phyloP scores from a whole-genome alignment of 2,797 vertebrate genomes.

The Nyctalus aviator region DNA sequence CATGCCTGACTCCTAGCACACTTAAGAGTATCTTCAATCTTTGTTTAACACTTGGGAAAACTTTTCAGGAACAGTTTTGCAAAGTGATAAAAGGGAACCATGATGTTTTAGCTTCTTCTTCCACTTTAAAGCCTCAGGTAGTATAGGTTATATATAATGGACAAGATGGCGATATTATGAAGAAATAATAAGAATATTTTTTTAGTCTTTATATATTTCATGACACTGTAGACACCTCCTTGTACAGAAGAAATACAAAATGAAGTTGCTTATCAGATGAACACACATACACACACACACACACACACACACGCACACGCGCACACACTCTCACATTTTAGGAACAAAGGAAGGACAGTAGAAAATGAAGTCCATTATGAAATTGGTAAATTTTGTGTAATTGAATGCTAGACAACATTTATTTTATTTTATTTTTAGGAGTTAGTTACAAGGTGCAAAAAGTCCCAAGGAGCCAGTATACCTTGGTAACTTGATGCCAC shows the following conservation, averaged over 20 bases:
- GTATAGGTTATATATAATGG: not conserved
- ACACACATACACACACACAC: too few species aligned
- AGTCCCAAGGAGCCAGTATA: not conserved
- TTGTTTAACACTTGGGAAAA: slow-evolving; percentile 9
- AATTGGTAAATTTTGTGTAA: not conserved
- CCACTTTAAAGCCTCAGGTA: not conserved
- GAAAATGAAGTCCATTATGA: not conserved
- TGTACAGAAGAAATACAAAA: not conserved
- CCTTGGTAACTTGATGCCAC: not conserved
- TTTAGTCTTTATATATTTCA: not conserved
- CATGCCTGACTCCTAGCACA: not conserved
- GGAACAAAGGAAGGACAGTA: not conserved
- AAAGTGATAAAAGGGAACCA: not conserved
- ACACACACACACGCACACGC: too few species aligned
- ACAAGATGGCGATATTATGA: not conserved
- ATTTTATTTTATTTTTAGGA: not conserved
- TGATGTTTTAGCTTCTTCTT: not conserved
- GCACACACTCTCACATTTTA: not conserved
- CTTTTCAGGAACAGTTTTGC: not conserved
- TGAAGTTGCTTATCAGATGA: not conserved
- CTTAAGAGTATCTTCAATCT: not conserved
- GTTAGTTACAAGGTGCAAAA: not conserved
- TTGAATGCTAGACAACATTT: not conserved
- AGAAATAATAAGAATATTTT: not conserved
- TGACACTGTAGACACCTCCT: not conserved